These are phyloP conservation scores for Colostygia pectinataria DNA, from an alignment of 2,888 invertebrate species.

Conservation along the genomic window DNA sequence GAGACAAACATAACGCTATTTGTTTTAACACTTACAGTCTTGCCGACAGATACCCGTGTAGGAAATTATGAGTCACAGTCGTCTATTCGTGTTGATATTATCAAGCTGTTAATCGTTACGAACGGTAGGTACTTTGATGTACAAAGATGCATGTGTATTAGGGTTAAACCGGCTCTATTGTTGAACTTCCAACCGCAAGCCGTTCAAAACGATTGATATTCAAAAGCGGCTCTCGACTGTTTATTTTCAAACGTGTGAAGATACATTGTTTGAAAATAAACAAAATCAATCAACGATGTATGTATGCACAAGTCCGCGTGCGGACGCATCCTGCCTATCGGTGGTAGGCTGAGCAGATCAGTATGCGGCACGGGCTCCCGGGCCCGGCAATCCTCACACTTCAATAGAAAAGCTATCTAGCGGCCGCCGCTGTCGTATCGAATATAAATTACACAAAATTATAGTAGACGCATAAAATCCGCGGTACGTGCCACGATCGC, in stretches of 20 bases:
- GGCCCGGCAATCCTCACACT: conserved; percentile 62
- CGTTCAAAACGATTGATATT: conserved; percentile 43
- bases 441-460: conserved; percentile 79
- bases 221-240: conserved; percentile 45
- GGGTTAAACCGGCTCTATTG: conserved; percentile 20
- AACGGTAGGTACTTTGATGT: conserved; percentile 1
- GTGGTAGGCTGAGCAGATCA: conserved; percentile 47
- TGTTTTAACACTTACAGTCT: conserved; percentile 3
- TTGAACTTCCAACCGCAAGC: conserved; percentile 22
- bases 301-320: conserved; percentile 56
- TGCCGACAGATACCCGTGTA: background rate
- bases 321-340: conserved; percentile 58
- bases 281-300: conserved; percentile 49
- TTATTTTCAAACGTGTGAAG: conserved; percentile 51
- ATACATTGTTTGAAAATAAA: conserved; percentile 52
- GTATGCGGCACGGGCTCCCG: conserved; percentile 66
- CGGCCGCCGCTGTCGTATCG: conserved; percentile 68
- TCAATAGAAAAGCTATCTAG: conserved; percentile 73
- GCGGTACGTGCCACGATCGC: conserved; percentile 52
- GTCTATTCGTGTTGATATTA: conserved; percentile 9
- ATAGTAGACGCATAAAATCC: conserved; percentile 66
- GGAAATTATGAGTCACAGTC: conserved; percentile 8
- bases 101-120: conserved; percentile 17
- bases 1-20: conserved; percentile 3
- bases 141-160: conserved; percentile 4